Evolutionary conservation across 2,113 vertebrate genomes (phyloP).

Genomic region (Lycocorax pyrrhopterus): DNA sequence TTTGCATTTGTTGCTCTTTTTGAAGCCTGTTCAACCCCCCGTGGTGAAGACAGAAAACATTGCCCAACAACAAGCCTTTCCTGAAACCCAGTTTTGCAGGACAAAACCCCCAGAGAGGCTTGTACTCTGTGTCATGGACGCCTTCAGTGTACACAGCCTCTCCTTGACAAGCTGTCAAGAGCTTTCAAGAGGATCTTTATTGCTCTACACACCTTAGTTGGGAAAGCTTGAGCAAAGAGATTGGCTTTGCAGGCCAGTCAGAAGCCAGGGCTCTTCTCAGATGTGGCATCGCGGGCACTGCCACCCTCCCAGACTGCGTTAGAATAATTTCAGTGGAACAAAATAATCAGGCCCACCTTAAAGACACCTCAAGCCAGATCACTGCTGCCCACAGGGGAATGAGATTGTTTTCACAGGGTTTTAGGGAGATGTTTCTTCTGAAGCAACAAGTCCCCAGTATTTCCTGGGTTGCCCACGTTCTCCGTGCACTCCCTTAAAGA

Average conservation of each 20-base stretch:
- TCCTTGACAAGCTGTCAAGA: background rate
- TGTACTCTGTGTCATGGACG: background rate
- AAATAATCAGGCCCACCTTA: background rate
- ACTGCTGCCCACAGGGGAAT: accelerated
- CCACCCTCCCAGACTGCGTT: accelerated
- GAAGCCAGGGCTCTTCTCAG: background rate
- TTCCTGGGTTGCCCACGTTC: background rate
- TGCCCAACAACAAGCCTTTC: background rate
- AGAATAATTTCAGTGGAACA: background rate
- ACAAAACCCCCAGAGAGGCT: background rate
- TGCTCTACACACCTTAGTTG: background rate
- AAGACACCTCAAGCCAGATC: background rate
- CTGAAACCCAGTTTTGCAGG: background rate
- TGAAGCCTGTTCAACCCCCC: background rate
- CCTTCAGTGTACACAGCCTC: background rate
- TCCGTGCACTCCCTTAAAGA: background rate
- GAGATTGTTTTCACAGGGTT: background rate
- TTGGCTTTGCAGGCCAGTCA: background rate
- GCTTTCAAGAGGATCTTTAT: background rate
- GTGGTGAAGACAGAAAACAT: background rate
- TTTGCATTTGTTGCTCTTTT: background rate
- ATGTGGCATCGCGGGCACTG: accelerated
- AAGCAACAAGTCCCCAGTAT: background rate
- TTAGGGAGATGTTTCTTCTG: background rate
- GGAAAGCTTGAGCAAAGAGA: background rate